Evolutionary conservation across 2,113 vertebrate species (phyloP), one percentile per base, ranked within the genome.

Genomic region (Tamias sibiricus): DNA sequence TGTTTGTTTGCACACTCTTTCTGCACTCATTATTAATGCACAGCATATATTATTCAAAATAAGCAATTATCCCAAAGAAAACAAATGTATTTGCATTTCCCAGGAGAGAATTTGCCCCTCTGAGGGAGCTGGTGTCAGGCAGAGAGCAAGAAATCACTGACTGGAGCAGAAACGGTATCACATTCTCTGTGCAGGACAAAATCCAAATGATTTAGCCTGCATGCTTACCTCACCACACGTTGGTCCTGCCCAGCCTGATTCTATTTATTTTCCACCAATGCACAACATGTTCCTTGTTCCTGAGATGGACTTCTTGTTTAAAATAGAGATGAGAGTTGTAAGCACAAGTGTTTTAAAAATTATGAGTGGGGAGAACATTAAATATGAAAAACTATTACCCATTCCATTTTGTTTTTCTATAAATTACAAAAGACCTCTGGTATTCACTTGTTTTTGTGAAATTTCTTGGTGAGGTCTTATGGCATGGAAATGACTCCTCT

Each of bases 31-130:
- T 98, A 98, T 88, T 97, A 96, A 98, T 85, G 93, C 87, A 97
- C 96, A 97, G 96, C 74, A 98, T 98, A 97, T 92, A 98, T 98
- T 98, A 98, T 98, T 98, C 98, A 98, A 98, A 98, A 98, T 97
- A 98, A 98, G 98, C 97, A 98, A 98, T 98, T 98, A 98, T 98
- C 96, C 95, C 89, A 95, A 98, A 97, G 98, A 98, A 98, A 98
- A 98, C 98, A 98, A 98, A 98, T 77, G 10, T 94, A 96, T 98
- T 97, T 98, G 97, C 97, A 95, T 98, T 97, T 97, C 97, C 98
- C 95, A 96, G 92, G 97, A 96, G 85, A 98, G 28, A 30, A 80
- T 90, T 96, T 74, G 7, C 79, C 95, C 97, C 97, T 98, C 90
- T 83, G 76, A 90, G 92, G 69, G 87, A 96, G 74, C 40, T 97